Evolutionary conservation across 2,888 invertebrate species (phyloP).

Genomic region (Caenorhabditis plicata): DNA sequence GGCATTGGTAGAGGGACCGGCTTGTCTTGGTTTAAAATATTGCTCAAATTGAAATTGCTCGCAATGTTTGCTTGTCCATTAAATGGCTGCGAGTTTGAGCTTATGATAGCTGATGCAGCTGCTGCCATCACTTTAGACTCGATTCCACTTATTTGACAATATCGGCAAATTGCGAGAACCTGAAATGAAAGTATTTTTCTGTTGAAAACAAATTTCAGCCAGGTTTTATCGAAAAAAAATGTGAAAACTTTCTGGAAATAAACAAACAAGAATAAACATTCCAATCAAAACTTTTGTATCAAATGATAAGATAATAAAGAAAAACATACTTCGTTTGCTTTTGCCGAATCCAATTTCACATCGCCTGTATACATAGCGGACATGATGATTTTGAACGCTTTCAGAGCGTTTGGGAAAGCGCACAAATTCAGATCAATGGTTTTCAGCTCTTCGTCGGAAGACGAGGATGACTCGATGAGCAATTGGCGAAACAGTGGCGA

Average conservation of each 20-base stretch:
- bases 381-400: constrained; percentile 35
- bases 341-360: constrained; percentile 18
- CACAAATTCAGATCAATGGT: constrained; percentile 32
- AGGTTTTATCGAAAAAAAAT: neutral
- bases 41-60: constrained; percentile 1
- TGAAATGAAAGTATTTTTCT: constrained; percentile 4
- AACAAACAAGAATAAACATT: neutral
- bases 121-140: constrained; percentile 14
- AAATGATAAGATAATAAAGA: neutral
- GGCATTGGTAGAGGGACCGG: too few relatives aligned
- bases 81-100: too few relatives aligned
- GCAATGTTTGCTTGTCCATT: too few relatives aligned
- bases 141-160: constrained; percentile 14
- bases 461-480: constrained; percentile 25
- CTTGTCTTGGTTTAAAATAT: constrained; percentile 1
- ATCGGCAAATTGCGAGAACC: constrained; percentile 15
- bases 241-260: neutral
- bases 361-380: constrained; percentile 41
- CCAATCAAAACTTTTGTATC: neutral
- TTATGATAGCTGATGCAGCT: neutral
- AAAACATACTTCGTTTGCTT: constrained; percentile 30
- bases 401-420: constrained; percentile 26
- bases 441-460: constrained; percentile 5
- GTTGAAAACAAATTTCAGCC: neutral
- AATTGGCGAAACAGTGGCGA: constrained; percentile 41